These are phyloP conservation scores for Chroicocephalus ridibundus DNA, from an alignment of 2,113 vertebrate species.

Conservation along the genomic window DNA sequence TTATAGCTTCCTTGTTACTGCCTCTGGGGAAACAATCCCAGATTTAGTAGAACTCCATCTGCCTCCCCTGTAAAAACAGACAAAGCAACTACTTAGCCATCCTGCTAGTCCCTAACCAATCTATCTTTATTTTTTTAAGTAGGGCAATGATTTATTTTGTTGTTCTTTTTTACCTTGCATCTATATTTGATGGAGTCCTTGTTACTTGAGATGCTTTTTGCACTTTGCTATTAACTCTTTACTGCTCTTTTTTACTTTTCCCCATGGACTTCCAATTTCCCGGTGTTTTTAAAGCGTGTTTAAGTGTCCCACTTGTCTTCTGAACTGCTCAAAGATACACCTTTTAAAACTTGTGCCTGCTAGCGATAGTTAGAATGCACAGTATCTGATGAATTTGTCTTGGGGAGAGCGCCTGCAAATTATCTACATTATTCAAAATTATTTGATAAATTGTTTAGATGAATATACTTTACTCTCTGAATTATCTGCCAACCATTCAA, in stretches of 20 bases:
- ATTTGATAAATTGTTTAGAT: not conserved
- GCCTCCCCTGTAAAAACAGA: conserved; percentile 48
- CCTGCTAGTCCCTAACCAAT: conserved; percentile 36
- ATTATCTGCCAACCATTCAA: not conserved
- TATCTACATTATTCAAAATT: not conserved
- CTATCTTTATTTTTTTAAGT: conserved; percentile 35
- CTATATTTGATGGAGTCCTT: not conserved
- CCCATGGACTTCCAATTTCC: conserved; percentile 8
- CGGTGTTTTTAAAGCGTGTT: not conserved
- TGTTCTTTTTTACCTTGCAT: not conserved
- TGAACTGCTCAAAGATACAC: not conserved
- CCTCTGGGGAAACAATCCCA: conserved; percentile 52
- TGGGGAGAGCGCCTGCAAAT: not conserved
- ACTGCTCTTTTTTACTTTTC: conserved; percentile 8
- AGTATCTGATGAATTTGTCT: not conserved
- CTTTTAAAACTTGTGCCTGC: not conserved
- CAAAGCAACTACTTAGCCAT: conserved; percentile 50
- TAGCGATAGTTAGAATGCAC: not conserved
- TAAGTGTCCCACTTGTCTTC: conserved; percentile 29
- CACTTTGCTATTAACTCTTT: conserved; percentile 35
- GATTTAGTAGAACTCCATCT: conserved; percentile 66
- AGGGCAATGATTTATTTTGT: conserved; percentile 12
- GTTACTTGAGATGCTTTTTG: conserved; percentile 34
- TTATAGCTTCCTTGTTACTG: not conserved
- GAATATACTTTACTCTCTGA: not conserved